phyloP scores from a whole-genome alignment of 2,888 invertebrate genomes.

The Alloscopus bannaensis region DNA sequence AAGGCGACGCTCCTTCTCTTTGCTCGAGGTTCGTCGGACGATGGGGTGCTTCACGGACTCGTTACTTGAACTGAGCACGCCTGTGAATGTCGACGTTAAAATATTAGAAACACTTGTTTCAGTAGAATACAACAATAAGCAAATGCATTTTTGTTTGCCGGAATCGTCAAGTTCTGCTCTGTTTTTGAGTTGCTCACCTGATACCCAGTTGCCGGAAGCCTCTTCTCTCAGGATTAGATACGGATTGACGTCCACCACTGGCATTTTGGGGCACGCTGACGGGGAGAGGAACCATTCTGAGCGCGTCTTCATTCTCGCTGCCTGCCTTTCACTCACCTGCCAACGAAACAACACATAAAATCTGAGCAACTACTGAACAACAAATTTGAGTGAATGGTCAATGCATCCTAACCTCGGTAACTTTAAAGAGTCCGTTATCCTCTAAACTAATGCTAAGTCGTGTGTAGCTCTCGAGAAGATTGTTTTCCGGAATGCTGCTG shows the following conservation, averaged over 20 bases:
- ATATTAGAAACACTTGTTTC: no score
- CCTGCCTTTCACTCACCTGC: slow-evolving; percentile 96
- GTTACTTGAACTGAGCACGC: slow-evolving; percentile 74
- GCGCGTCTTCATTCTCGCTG: slow-evolving; percentile 96
- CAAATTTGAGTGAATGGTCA: no score
- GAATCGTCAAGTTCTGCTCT: neutral
- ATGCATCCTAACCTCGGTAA: slow-evolving; percentile 73
- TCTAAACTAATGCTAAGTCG: slow-evolving; percentile 91
- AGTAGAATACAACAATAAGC: neutral
- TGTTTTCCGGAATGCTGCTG: slow-evolving; percentile 91
- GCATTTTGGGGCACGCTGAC: slow-evolving; percentile 75
- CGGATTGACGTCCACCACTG: slow-evolving; percentile 75
- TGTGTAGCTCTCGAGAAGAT: slow-evolving; percentile 89
- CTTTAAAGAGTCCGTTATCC: slow-evolving; percentile 86
- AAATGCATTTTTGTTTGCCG: neutral
- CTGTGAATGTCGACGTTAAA: no score
- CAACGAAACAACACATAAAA: neutral
- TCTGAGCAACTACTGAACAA: no score
- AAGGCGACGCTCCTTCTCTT: slow-evolving; percentile 76
- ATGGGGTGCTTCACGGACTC: slow-evolving; percentile 80
- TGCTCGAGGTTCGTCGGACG: slow-evolving; percentile 77
- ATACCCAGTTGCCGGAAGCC: slow-evolving; percentile 57
- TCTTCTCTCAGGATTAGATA: slow-evolving; percentile 76
- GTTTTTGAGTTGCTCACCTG: slow-evolving; percentile 42
- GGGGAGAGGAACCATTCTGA: slow-evolving; percentile 97